Conservation (phyloP, 2,888 invertebrate species). For the Hedychridium roseum region DNA sequence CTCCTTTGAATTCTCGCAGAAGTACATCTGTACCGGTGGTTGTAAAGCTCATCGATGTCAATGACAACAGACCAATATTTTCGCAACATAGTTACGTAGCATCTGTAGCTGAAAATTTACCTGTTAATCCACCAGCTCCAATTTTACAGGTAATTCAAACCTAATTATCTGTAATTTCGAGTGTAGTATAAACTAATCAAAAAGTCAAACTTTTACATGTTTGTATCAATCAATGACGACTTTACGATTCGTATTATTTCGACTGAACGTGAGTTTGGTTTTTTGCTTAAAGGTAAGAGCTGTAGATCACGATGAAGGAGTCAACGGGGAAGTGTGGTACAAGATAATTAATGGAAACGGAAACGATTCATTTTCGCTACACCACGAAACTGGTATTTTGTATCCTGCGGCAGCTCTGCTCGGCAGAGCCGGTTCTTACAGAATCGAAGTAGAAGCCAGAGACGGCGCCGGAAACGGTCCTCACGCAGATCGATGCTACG, state of each 20-base stretch:
- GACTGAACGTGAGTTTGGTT: background rate
- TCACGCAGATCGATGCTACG: constrained; percentile 73
- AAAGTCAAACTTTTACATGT: background rate
- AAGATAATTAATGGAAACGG: constrained; percentile 75
- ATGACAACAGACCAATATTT: constrained; percentile 88
- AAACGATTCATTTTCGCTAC: constrained; percentile 77
- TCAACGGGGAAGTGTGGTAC: constrained; percentile 81
- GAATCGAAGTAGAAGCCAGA: constrained; percentile 76
- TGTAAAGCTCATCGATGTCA: constrained; percentile 82
- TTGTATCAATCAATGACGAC: background rate
- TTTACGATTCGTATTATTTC: background rate
- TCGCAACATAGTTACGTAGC: constrained; percentile 79
- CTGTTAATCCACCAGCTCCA: constrained; percentile 81
- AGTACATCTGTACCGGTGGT: constrained; percentile 81
- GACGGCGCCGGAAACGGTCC: constrained; percentile 77
- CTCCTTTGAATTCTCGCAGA: constrained; percentile 73
- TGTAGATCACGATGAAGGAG: constrained; percentile 80
- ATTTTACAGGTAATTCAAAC: constrained; percentile 75
- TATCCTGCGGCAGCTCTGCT: constrained; percentile 78
- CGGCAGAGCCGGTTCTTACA: constrained; percentile 70
- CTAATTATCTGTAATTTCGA: background rate
- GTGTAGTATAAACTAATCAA: background rate
- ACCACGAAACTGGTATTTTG: constrained; percentile 80
- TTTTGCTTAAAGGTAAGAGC: constrained; percentile 70
- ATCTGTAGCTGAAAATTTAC: constrained; percentile 84